Base-by-base conservation (phyloP, 2,888 invertebrate species). In the Noctua fimbriata region DNA sequence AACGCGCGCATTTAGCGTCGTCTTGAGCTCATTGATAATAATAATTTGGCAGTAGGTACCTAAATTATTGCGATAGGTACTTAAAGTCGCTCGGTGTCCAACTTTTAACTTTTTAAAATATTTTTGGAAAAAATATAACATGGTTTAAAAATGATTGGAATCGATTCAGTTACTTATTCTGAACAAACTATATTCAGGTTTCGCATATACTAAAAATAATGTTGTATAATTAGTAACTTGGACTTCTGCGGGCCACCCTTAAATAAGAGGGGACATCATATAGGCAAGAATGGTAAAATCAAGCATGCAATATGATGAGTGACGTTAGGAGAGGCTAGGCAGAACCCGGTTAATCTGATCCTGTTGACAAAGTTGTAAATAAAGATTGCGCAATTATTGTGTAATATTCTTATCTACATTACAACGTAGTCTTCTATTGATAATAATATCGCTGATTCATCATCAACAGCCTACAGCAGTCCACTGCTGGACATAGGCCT, bases 401-500 rank as follows among this genome's bases (percentile, higher is more conserved):
- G 67, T 36, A 80, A 58, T 63, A 71, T 16, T 24, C 5, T 60
- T 66, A 81, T 76, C 70, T 76, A 44, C 66, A 71, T 76, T 41
- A 81, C 49, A 16, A 60, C n/a, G 58, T 52, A 76, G 24, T 76
- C 72, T 69, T 69, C n/a, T 60, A 41, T 36, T 47, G 52, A 72
- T 52, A 71, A 41, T 58, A 52, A 49, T 28, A 63, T 28, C 2
- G 18, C 10, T 49, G 28, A 32, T 67, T 67, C 28, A 28, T 60
- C 2, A 28, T 60, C 28, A 60, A 2, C 28, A 18, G 60, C 4
- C 1, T 60, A 28, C 16, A 32, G 1, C 7, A 60, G 18, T 28
- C 18, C 18, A 32, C 60, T 18, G 60, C 60, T 60, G 60, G 60
- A 7, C 18, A 18, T 60, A 60, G n/a, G 16, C 60, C 28, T 28